These are phyloP conservation scores for Spodoptera frugiperda DNA, from an alignment of 1,140 invertebrate species.

Conservation along the genomic window DNA sequence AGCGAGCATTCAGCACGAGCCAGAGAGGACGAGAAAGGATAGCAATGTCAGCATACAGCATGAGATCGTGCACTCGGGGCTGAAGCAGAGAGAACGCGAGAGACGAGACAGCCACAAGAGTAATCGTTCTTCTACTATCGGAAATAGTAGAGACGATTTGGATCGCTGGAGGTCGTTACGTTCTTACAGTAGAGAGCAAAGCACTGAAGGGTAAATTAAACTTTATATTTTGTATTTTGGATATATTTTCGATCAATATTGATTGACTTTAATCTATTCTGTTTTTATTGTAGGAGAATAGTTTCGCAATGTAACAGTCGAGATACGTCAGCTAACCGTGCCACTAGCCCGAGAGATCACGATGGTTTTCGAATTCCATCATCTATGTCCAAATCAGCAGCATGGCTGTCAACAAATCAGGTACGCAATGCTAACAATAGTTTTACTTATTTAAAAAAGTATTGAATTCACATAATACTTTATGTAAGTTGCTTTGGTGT, in stretches of 20 bases:
- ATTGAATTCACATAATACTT: too few relatives aligned
- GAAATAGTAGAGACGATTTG: constrained; percentile 80
- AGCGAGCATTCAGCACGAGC: constrained; percentile 71
- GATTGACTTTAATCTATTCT: too few relatives aligned
- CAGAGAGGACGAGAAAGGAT: constrained; percentile 71
- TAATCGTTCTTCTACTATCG: constrained; percentile 80
- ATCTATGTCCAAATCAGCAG: constrained; percentile 59
- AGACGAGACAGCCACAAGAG: constrained; percentile 79
- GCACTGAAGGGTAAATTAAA: constrained; percentile 71
- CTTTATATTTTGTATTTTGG: too few relatives aligned
- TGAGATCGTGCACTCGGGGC: constrained; percentile 62
- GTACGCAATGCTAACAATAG: constrained; percentile 45
- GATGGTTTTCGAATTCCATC: constrained; percentile 77
- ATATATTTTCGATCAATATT: too few relatives aligned
- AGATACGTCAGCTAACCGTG: constrained; percentile 74
- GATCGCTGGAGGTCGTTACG: constrained; percentile 80
- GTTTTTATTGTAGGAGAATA: constrained; percentile 70
- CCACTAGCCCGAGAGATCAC: constrained; percentile 72
- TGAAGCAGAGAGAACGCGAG: constrained; percentile 73
- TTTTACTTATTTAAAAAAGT: not conserved
- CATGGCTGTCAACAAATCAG: constrained; percentile 64
- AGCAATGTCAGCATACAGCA: constrained; percentile 78
- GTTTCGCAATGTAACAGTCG: constrained; percentile 83
- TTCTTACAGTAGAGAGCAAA: constrained; percentile 81
- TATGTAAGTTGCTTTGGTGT: too few relatives aligned